phyloP scores from a whole-genome alignment of 2,888 invertebrate species.

The Panzeria rudis region DNA sequence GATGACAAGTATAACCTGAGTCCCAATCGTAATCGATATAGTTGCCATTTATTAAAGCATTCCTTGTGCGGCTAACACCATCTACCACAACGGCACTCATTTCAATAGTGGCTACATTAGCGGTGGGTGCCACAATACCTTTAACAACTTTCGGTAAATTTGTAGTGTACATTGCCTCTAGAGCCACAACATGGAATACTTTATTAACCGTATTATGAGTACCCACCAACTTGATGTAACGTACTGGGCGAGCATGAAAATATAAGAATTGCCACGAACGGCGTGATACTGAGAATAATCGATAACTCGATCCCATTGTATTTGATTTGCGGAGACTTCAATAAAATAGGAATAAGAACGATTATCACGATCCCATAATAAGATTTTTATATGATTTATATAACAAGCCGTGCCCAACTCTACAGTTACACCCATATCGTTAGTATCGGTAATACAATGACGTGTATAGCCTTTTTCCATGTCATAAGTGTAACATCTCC shows the following conservation, averaged over 20 bases:
- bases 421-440: slow-evolving; percentile 92
- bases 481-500: slow-evolving; percentile 94
- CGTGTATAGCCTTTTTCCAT: slow-evolving; percentile 97
- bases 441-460: slow-evolving; percentile 92
- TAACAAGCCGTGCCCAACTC: slow-evolving; percentile 93
- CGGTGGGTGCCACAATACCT: slow-evolving; percentile 91
- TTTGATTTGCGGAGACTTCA: slow-evolving; percentile 97
- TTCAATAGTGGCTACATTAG: slow-evolving; percentile 96
- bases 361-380: slow-evolving; percentile 97
- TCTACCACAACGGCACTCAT: slow-evolving; percentile 97
- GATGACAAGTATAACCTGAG: slow-evolving; percentile 98
- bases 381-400: slow-evolving; percentile 95
- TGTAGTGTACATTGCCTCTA: slow-evolving; percentile 94
- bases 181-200: slow-evolving; percentile 96
- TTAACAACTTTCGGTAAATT: slow-evolving; percentile 90
- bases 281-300: slow-evolving; percentile 97
- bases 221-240: slow-evolving; percentile 92
- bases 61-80: slow-evolving; percentile 96
- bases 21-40: slow-evolving; percentile 99
- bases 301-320: slow-evolving; percentile 96
- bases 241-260: slow-evolving; percentile 94
- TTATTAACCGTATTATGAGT: slow-evolving; percentile 98
- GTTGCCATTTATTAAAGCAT: slow-evolving; percentile 98
- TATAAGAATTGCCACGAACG: slow-evolving; percentile 98
- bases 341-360: slow-evolving; percentile 85